Base-by-base conservation (phyloP, 1,140 invertebrate species). In the Euwallacea fornicatus region DNA sequence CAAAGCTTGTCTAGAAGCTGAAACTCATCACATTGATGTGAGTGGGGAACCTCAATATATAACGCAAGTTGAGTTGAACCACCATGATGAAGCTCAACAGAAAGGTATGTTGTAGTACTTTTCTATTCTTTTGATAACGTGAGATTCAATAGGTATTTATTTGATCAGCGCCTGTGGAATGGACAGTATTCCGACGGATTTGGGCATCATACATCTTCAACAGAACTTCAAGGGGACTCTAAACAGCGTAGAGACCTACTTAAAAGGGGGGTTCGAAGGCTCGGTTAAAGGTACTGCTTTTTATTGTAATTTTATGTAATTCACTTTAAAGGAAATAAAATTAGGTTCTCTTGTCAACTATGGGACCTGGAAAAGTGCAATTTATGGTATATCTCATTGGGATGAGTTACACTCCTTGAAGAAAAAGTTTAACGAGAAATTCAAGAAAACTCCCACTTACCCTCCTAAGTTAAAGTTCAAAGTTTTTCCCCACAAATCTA, bases 161-260 rank as follows among this genome's bases (percentile, higher is more conserved):
- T 84, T 98, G 8, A 83, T 98, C 10, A 94, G 92, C 74, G 90
- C 94, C 9, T 97, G 95, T 84, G 96, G 96, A 1, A 93, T 96
- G 79, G 96, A 97, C 76, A 89, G 88, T 71, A 91, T 98, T 75
- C 95, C 96, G 6, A 86, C 87, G 54, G 96, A 98, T 79, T 83
- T 96, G 79, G 96, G 96, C 7, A 80, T 91, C 2, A 78, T 90
- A 9, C 94, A 86, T 78, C 80, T 93, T 4, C 85, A 92, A 76
- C 79, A 93, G 72, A 85, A 93, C 72, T 95, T 94, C 78, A 81
- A 86, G 71, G 93, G 90, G 13, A 86, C 89, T 50, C 76, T 93
- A 9, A 94, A 94, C 80, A 88, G 87, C 2, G 86, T 94, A 55
- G 92, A 94, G 81, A 87, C 87, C 7, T 95, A 90, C 79, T 70